phyloP scores from a whole-genome alignment of 2,113 vertebrate genomes.

The Lycocorax pyrrhopterus region DNA sequence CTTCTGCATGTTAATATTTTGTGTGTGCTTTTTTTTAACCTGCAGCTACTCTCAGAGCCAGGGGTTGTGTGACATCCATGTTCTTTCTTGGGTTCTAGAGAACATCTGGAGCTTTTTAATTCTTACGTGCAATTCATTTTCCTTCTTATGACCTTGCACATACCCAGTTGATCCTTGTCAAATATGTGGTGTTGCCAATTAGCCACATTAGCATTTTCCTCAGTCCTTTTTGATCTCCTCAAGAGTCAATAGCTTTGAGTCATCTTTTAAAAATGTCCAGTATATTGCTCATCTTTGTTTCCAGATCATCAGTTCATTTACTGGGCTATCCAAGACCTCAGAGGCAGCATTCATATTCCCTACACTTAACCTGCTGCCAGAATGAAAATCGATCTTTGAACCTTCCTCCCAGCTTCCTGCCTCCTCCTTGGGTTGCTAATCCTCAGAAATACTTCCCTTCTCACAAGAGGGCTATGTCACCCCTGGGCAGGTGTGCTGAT shows the following conservation, averaged over 20 bases:
- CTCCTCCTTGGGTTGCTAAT: not conserved
- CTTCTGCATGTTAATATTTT: conserved; percentile 35
- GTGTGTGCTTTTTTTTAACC: not conserved
- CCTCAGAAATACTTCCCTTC: not conserved
- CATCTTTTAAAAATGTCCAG: not conserved
- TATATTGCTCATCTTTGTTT: conserved; percentile 11
- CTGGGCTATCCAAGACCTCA: not conserved
- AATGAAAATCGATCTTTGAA: conserved; percentile 1
- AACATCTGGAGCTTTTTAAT: not conserved
- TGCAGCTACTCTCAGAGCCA: not conserved
- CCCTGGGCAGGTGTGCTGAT: not conserved
- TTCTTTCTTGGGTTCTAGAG: not conserved
- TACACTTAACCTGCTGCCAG: not conserved
- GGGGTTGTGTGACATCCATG: not conserved
- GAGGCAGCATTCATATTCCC: not conserved
- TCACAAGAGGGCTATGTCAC: not conserved
- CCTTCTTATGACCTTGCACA: not conserved
- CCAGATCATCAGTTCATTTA: not conserved
- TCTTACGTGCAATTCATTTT: not conserved
- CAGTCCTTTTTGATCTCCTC: not conserved
- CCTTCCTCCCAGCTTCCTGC: not conserved
- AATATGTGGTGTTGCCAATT: not conserved
- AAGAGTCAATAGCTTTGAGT: not conserved
- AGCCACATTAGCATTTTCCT: conserved; percentile 3
- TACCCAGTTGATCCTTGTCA: not conserved